Conservation (phyloP, 1,140 invertebrate species). For the Zaprionus gabonicus region DNA sequence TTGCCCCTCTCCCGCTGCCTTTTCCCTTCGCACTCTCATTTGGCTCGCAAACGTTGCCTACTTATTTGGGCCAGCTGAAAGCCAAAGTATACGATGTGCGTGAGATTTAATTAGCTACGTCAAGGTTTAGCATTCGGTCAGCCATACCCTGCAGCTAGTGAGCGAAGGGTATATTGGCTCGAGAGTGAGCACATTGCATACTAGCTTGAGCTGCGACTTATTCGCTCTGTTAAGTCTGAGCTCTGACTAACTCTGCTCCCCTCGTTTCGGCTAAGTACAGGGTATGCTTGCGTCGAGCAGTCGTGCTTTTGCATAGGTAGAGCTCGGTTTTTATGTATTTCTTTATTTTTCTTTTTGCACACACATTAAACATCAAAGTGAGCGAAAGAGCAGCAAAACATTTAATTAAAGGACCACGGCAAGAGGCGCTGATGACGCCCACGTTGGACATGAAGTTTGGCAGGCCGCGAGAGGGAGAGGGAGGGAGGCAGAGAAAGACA, state of each 20-base stretch:
- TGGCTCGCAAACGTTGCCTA: constrained; percentile 5
- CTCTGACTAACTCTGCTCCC: too few relatives aligned
- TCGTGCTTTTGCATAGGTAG: background rate
- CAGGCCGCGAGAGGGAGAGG: background rate
- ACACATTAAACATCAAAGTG: constrained; percentile 46
- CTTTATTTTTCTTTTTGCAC: constrained; percentile 1
- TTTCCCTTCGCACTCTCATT: background rate
- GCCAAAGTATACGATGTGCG: constrained; percentile 10
- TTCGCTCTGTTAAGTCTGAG: too few relatives aligned
- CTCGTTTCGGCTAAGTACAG: background rate
- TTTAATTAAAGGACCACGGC: constrained; percentile 49
- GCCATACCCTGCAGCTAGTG: background rate
- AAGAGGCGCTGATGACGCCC: constrained; percentile 23
- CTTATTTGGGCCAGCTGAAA: constrained; percentile 1
- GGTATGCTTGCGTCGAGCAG: background rate
- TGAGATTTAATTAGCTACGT: constrained; percentile 42
- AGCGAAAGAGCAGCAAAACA: constrained; percentile 39
- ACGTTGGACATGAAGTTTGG: background rate
- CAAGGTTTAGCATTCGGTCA: constrained; percentile 24
- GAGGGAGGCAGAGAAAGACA: background rate
- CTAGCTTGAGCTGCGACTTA: too few relatives aligned
- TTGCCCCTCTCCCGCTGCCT: background rate
- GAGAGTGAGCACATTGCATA: too few relatives aligned
- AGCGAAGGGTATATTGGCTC: background rate
- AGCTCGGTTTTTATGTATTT: background rate